Percentiles rank a stretch among this genome's conserved stretches.
These are phyloP conservation scores for Vanessa atalanta DNA, from an alignment of 1,140 invertebrate species.

Conservation along the genomic window DNA sequence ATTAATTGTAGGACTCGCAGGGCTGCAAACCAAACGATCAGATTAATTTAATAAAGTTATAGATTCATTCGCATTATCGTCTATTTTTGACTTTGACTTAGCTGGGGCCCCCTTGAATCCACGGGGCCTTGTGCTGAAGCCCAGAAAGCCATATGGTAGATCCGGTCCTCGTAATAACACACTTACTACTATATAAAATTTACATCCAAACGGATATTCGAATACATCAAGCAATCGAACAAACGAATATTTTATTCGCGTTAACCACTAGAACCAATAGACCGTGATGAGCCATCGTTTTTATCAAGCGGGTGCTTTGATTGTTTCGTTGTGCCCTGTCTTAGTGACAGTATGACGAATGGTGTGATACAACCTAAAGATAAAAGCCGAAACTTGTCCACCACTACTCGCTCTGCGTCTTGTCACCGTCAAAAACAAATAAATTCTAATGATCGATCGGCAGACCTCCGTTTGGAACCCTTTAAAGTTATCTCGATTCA, in stretches of 20 bases:
- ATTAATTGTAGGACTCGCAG: no score
- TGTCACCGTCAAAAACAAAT: constrained; percentile 79
- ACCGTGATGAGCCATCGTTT: constrained; percentile 50
- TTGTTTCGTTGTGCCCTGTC: constrained; percentile 69
- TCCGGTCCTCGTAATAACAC: no score
- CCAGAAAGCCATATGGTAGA: no score
- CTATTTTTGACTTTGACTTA: no score
- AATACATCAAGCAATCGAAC: no score
- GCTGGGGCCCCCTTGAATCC: no score
- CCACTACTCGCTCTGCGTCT: constrained; percentile 66
- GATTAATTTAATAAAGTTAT: no score
- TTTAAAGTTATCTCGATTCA: constrained; percentile 68
- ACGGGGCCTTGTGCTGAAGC: no score
- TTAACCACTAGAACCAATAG: constrained; percentile 13
- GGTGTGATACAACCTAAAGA: constrained; percentile 69
- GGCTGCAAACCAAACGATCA: no score
- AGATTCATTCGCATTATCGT: no score
- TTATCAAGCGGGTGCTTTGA: constrained; percentile 78
- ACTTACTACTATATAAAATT: no score
- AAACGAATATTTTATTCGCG: neutral
- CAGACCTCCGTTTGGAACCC: constrained; percentile 62
- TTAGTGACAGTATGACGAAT: constrained; percentile 78
- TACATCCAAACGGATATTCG: no score
- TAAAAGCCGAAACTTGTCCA: constrained; percentile 59
- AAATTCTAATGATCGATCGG: constrained; percentile 79